Percentiles rank a stretch among this genome's conserved stretches.
Evolutionary conservation across 35 echinoderm and acorn worm species (phyloP).

Genomic region (Diadema setosum): DNA sequence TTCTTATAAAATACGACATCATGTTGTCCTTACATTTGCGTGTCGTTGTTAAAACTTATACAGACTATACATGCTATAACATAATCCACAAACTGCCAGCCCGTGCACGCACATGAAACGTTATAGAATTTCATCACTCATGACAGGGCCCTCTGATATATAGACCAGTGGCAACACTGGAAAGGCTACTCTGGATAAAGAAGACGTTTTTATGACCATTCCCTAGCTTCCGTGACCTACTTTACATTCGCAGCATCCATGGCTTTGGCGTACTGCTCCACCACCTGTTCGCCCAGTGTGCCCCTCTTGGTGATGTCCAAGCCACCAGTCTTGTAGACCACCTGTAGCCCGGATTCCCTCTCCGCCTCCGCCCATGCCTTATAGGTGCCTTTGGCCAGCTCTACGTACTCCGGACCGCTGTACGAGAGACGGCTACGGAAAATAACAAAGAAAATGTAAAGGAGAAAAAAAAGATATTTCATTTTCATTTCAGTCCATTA

Average conservation of each 20-base stretch:
- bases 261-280: constrained; percentile 14
- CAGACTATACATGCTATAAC: too few species aligned
- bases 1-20: too few species aligned
- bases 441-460: not conserved
- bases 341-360: constrained; percentile 69
- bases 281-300: not conserved
- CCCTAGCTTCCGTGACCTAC: too few species aligned
- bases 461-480: not conserved
- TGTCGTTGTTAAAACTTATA: too few species aligned
- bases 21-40: too few species aligned
- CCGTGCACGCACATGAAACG: too few species aligned
- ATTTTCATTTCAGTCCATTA: not conserved
- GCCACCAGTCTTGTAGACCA: constrained; percentile 69
- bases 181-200: too few species aligned
- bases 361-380: constrained; percentile 67
- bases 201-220: too few species aligned
- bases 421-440: constrained; percentile 64
- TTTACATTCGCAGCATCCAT: constrained; percentile 54
- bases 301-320: constrained; percentile 45
- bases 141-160: too few species aligned
- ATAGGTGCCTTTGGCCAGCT: constrained; percentile 63
- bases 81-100: too few species aligned
- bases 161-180: too few species aligned
- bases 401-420: constrained; percentile 22
- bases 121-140: too few species aligned